Conservation (phyloP, 1,140 invertebrate species). For the Cephus cinctus region DNA sequence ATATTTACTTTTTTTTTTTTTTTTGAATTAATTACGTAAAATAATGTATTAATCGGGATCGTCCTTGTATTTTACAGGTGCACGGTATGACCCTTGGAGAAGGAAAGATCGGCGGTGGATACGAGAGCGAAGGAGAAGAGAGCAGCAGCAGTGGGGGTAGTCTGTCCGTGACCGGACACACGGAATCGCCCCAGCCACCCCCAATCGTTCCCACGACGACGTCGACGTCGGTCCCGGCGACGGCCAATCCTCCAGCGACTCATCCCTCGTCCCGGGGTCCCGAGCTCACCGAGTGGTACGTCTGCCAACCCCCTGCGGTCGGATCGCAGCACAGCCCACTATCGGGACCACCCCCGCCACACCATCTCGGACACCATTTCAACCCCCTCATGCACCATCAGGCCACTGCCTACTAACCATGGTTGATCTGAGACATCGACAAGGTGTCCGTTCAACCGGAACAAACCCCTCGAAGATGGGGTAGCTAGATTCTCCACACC, state of each 20-base stretch:
- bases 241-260: constrained; percentile 25
- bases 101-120: constrained; percentile 45
- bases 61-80: no score
- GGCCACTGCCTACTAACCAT: constrained; percentile 46
- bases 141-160: constrained; percentile 52
- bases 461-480: no score
- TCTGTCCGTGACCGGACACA: constrained; percentile 51
- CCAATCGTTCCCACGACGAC: constrained; percentile 51
- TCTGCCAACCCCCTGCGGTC: constrained; percentile 55
- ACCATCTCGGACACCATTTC: constrained; percentile 52
- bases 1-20: no score
- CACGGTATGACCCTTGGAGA: constrained; percentile 49
- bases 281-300: constrained; percentile 66
- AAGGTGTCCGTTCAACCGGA: no score
- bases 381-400: constrained; percentile 56
- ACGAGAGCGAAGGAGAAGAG: constrained; percentile 55
- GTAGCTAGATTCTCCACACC: no score
- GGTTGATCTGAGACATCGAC: not conserved
- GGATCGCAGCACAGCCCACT: constrained; percentile 51
- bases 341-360: constrained; percentile 58
- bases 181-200: constrained; percentile 45
- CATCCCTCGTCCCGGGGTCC: constrained; percentile 30
- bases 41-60: no score
- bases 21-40: no score
- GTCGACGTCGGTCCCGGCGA: constrained; percentile 33